Percentiles rank a stretch among this genome's conserved stretches.
These are phyloP conservation scores for Pollimyrus isidori DNA, from an alignment of 2,113 vertebrate species.

Conservation along the genomic window DNA sequence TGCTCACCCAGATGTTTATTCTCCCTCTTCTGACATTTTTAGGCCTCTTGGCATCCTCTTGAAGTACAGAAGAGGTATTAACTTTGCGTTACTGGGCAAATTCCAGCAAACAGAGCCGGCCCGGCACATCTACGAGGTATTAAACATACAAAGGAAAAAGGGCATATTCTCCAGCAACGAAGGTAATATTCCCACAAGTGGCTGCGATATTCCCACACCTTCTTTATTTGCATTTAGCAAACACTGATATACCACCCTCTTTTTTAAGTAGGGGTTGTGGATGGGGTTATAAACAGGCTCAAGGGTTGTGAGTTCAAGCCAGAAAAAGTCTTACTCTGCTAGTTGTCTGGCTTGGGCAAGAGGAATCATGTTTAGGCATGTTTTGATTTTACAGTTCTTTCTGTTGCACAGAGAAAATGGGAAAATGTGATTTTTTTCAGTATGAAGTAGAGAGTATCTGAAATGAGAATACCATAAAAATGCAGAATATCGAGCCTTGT, in stretches of 20 bases:
- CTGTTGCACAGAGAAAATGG: background rate
- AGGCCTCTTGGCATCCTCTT: slow-evolving; percentile 6
- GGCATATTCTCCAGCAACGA: background rate
- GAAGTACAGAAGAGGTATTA: slow-evolving; percentile 9
- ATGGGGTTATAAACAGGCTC: background rate
- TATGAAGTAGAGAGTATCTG: background rate
- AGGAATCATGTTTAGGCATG: background rate
- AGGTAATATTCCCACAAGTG: background rate
- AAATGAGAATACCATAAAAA: background rate
- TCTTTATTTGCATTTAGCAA: background rate
- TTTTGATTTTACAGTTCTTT: background rate
- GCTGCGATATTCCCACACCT: background rate
- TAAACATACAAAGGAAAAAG: background rate
- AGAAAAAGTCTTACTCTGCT: background rate
- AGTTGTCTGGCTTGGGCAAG: background rate
- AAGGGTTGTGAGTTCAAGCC: background rate
- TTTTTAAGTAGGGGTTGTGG: background rate
- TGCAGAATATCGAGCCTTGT: background rate
- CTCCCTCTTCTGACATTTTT: background rate
- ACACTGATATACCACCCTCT: background rate
- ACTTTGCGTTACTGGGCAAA: background rate
- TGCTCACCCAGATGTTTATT: background rate
- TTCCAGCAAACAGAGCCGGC: background rate
- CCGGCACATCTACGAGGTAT: background rate
- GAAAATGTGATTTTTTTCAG: background rate